Evolutionary conservation across 2,888 invertebrate species (phyloP).

Genomic region (Coremacera marginata): DNA sequence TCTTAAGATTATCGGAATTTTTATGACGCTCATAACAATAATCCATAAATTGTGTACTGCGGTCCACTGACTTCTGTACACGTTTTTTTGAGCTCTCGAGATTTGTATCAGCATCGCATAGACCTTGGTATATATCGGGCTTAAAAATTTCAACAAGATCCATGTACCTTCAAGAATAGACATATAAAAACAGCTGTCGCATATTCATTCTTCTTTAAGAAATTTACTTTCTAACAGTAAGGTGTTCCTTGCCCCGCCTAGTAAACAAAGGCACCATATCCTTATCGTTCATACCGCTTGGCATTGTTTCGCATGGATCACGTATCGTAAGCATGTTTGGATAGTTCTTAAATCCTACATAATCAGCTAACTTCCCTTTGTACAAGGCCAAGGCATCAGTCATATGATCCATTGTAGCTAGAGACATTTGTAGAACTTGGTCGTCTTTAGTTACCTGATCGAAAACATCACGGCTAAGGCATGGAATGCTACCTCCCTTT

Average conservation of each 20-base stretch:
- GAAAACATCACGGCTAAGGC: constrained; percentile 83
- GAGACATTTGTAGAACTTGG: constrained; percentile 78
- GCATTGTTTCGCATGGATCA: constrained; percentile 78
- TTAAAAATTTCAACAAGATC: constrained; percentile 80
- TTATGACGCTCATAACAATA: constrained; percentile 77
- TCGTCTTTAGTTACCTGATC: constrained; percentile 73
- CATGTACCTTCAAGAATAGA: constrained; percentile 77
- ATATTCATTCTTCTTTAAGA: neutral
- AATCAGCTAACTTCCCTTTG: constrained; percentile 77
- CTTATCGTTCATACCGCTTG: constrained; percentile 80
- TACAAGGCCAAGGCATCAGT: constrained; percentile 76
- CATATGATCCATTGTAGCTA: constrained; percentile 78
- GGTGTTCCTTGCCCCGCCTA: constrained; percentile 78
- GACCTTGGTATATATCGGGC: constrained; percentile 85
- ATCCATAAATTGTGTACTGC: constrained; percentile 77
- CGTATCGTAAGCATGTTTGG: constrained; percentile 68
- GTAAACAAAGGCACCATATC: constrained; percentile 83
- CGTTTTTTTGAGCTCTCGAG: constrained; percentile 78
- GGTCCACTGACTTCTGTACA: constrained; percentile 77
- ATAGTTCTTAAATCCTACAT: constrained; percentile 75
- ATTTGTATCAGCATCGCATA: constrained; percentile 77
- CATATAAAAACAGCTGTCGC: neutral
- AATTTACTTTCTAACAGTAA: constrained; percentile 74
- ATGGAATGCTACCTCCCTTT: constrained; percentile 85
- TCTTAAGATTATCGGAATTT: constrained; percentile 70